Base-by-base conservation (phyloP, 1,140 invertebrate species). In the Drosophila obscura region DNA sequence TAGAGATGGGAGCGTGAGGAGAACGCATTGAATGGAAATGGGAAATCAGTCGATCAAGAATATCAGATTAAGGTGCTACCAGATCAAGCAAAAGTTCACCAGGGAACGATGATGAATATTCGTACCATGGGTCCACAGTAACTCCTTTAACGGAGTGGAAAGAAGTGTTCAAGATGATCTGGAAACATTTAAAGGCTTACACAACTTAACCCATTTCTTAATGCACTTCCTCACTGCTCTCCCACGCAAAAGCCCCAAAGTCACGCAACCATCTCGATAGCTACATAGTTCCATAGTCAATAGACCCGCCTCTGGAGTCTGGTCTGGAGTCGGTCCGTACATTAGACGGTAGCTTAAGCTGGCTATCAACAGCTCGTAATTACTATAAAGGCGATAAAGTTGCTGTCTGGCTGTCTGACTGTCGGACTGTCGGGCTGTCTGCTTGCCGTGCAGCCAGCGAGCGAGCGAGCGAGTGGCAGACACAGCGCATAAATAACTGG, bases 351-450 rank as follows among this genome's bases (percentile, higher is more conserved):
- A 88, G 82, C 75, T 59, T 82, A 82, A 87, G 82, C 83, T 71
- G 62, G 48, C 81, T 88, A 88, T 87, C 82, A 87, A 82, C 78
- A 87, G 83, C 82, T 88, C 79, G 83, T 87, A 87, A 87, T 87
- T 87, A 88, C 82, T 88, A 48, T 61, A 83, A 77, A 83, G 75
- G 78, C 82, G 82, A 88, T 85, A 88, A 85, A 82, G 75, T 62
- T 68, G 55, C 56, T 71, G 67, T 61, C 56, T 61, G 53, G 63
- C 48, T 66, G 51, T 55, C 56, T 19, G 55, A 31, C 56, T 26
- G 15, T 50, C 24, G n/a, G 55, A 31, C 56, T 26, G 15, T 50
- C 24, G n/a, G 39, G 50, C 19, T 46, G 50, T 39, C 35, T 51
- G 46, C 60, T 43, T 39, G 31, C 46, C 16, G 35, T 43, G 51